Evolutionary conservation across 2,888 invertebrate species (phyloP), one percentile per base, ranked within the genome.

Genomic region (Nemotelus pantherinus): DNA sequence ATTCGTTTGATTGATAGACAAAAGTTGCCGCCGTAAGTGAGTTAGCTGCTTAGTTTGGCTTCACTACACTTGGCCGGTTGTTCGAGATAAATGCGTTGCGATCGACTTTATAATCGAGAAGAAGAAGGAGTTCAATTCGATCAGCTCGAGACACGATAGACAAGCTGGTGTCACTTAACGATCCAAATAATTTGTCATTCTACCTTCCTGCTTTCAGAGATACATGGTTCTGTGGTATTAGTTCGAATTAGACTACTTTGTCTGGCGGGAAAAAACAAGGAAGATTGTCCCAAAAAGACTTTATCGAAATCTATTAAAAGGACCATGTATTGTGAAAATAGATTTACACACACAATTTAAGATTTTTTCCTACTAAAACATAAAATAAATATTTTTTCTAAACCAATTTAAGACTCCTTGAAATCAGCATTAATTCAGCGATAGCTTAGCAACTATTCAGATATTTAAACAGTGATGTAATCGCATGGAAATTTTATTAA

Each of bases 161-260:
- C 76, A 76, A 43, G 55, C 55, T 76, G 76, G 76, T 76, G 76
- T 76, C 76, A 76, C 64, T 65, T 76, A 55, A 50, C 74, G 74
- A 74, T 48, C 48, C 47, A 41, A 74, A 74, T 60, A 74, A 74
- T 74, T 74, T 63, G 74, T 74, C 74, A 63, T 74, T 63, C 74
- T 74, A 63, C 47, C 63, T 74, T 70, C 5, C 3, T 10, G 43
- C 5, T 43, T 65, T 48, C 68, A 25, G 25, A 25, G 25, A 25
- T 25, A 25, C 9, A 58, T 58, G 25, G n/a, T 58, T 58, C 9
- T 58, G 5, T 63, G 63, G 41, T 63, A 63, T 63, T 63, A 43
- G 63, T n/a, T 9, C 43, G 63, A 41, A 7, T 4, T 67, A 43
- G 67, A n/a, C 67, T 25, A 67, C 50, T 48, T 67, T 44, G 65